phyloP scores from a whole-genome alignment of 2,888 invertebrate genomes.

The Scrobipalpa costella region DNA sequence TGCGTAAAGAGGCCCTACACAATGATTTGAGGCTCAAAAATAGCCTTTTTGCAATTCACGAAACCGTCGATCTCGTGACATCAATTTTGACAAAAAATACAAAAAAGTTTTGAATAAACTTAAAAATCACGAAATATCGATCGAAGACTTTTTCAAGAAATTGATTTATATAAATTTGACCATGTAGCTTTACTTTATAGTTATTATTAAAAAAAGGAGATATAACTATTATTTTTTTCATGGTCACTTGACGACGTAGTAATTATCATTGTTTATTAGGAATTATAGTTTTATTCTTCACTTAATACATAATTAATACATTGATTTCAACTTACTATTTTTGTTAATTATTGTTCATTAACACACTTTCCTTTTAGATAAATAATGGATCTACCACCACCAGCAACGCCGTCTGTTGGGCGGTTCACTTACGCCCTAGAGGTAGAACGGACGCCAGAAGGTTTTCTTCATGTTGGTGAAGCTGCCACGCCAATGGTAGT shows the following conservation, averaged over 20 bases:
- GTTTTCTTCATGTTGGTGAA: neutral
- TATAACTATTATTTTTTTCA: no score
- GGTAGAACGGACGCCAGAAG: neutral
- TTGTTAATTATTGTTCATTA: no score
- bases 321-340: no score
- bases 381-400: slow-evolving; percentile 6
- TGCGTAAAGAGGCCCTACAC: slow-evolving; percentile 23
- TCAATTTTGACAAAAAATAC: slow-evolving; percentile 23
- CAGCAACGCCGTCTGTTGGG: neutral
- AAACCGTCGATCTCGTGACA: slow-evolving; percentile 24
- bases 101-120: slow-evolving; percentile 24
- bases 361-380: no score
- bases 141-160: neutral
- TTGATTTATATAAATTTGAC: neutral
- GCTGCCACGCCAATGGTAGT: neutral
- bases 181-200: neutral
- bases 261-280: no score
- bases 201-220: no score
- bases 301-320: no score
- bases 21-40: slow-evolving; percentile 24
- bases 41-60: slow-evolving; percentile 22
- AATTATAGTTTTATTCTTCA: no score
- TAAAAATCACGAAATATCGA: neutral
- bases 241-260: no score
- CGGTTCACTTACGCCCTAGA: neutral